Evolutionary conservation across 2,797 vertebrate genomes (phyloP).

Genomic region (Adrianichthys oophorus): DNA sequence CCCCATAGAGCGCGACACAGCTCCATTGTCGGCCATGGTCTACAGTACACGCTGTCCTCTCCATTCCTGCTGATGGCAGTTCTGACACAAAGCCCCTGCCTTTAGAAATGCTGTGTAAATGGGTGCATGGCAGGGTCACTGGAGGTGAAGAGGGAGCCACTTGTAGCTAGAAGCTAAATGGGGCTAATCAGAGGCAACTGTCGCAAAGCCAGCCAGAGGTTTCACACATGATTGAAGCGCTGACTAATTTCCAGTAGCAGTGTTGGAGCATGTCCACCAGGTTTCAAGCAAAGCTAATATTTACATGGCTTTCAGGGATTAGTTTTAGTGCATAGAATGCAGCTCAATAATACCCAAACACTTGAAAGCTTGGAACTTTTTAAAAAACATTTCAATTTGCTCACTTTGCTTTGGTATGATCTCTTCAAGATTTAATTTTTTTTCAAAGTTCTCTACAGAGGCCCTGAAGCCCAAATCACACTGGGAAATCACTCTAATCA

Average conservation of each 20-base stretch:
- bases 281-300: neutral
- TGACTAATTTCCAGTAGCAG: neutral
- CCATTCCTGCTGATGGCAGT: slow-evolving; percentile 68
- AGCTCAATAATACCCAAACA: too few species aligned
- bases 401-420: too few species aligned
- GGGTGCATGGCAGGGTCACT: slow-evolving; percentile 53
- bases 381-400: too few species aligned
- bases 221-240: neutral
- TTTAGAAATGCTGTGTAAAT: slow-evolving; percentile 48
- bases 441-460: too few species aligned
- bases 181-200: slow-evolving; percentile 10
- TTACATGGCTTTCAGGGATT: slow-evolving; percentile 3
- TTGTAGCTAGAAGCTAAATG: slow-evolving; percentile 21
- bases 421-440: too few species aligned
- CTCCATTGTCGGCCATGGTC: slow-evolving; percentile 54
- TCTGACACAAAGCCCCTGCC: slow-evolving; percentile 58
- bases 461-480: too few species aligned
- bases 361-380: too few species aligned
- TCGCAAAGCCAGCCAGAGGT: slow-evolving; percentile 6
- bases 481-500: too few species aligned
- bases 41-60: slow-evolving; percentile 41
- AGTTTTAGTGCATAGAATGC: too few species aligned
- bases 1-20: slow-evolving; percentile 52
- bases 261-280: slow-evolving; percentile 17
- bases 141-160: slow-evolving; percentile 48